Evolutionary conservation across 2,113 vertebrate species (phyloP), one percentile per base, ranked within the genome.

Genomic region (Dasypus novemcinctus): DNA sequence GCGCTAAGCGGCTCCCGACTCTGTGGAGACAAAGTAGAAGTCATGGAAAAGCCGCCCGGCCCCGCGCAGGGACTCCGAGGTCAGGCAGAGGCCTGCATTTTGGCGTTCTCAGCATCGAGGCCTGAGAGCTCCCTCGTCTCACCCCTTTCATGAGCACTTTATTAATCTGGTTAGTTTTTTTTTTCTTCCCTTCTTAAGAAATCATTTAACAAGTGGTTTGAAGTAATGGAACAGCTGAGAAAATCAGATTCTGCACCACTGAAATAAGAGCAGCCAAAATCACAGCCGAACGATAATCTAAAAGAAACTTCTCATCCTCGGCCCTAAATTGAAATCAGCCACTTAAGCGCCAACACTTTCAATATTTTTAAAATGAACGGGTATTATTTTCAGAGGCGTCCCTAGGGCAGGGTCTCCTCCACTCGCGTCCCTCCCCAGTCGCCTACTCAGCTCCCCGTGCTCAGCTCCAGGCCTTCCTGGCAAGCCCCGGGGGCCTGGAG

Each of bases 221-320:
- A 94, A 88, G 80, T 63, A 38, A 80, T 20, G n/a, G 72, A 93
- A 91, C 54, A 91, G 68, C 59, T 7, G 38, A 81, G 63, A 87
- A 64, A 66, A 92, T 52, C 49, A 43, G 10, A 57, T 64, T 87
- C 54, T 33, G 21, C 6, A 31, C 63, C 29, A 29, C 8, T 0
- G 10, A 74, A 75, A 91, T 33, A 54, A 80, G 41, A 33, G 38
- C 2, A 29, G 61, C 82, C 82, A 41, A 81, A 59, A 31, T 89
- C 68, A 27, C 18, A 76, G 13, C 23, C 64, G 54, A 54, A 79
- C 83, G 68, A 31, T 5, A 29, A 29, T 6, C 71, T 20, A 2
- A 41, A 29, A 15, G 61, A 46, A 7, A 11, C 18, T 6, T 27
- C 68, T 83, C 33, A 52, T 41, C 29, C n/a, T 36, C 14, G 49